These are phyloP conservation scores for Petromus typicus DNA, from an alignment of 2,113 vertebrate species.

Conservation along the genomic window DNA sequence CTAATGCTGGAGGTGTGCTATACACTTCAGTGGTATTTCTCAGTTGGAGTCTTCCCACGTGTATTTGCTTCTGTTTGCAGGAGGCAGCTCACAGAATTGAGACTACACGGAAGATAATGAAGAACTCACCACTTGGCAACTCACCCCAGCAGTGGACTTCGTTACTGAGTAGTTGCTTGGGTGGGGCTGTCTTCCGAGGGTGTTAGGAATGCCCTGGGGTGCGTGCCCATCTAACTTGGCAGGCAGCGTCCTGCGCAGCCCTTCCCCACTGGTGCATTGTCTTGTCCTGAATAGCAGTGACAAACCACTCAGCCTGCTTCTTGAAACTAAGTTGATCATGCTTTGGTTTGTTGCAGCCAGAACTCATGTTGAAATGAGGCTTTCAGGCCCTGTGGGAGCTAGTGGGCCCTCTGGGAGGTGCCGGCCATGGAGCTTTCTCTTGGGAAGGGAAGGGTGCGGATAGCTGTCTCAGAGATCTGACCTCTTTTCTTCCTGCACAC, in stretches of 20 bases:
- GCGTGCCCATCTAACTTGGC: no score
- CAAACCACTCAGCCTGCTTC: not conserved
- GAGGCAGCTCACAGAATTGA: not conserved
- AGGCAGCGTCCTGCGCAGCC: no score
- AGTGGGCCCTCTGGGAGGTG: not conserved
- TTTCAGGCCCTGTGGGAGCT: not conserved
- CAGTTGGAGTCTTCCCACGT: not conserved
- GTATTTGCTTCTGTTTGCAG: no score
- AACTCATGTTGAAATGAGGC: not conserved
- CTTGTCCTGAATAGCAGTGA: not conserved
- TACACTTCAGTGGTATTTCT: not conserved
- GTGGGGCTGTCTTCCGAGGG: not conserved
- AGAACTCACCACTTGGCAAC: not conserved
- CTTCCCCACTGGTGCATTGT: not conserved
- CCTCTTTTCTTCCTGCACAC: not conserved
- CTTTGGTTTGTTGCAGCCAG: not conserved
- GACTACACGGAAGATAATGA: not conserved
- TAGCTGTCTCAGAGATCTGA: not conserved
- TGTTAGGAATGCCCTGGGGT: not conserved
- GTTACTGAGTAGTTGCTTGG: not conserved
- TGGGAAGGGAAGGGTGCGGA: no score
- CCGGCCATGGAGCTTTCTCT: not conserved
- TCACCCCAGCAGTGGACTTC: not conserved
- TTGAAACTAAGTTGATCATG: not conserved
- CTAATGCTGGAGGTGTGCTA: not conserved